Evolutionary conservation across 2,113 vertebrate genomes (phyloP), one percentile per base, ranked within the genome.

Genomic region (Actenoides hombroni): DNA sequence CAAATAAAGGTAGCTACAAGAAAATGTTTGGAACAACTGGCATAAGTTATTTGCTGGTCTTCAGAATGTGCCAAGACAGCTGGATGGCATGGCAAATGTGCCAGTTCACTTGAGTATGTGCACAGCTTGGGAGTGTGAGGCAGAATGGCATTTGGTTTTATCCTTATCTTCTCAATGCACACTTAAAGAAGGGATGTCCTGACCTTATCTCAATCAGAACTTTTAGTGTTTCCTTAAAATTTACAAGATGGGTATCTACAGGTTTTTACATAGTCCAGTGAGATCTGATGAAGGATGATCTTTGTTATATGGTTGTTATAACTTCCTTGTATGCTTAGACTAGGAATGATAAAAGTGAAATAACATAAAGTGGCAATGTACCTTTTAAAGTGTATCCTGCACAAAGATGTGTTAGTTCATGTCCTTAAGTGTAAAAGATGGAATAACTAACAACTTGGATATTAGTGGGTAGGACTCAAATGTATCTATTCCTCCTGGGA

Each of bases 1-100:
- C 74, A 92, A 64, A 71, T 86, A 85, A 95, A 77, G 60, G 6
- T 74, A 31, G 40, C 21, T 64, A 28, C 29, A 68, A 54, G 17
- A 61, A 84, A 74, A 60, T 28, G 8, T 48, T 79, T 79, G 65
- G 33, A 85, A 56, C 44, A 87, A 80, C 40, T 80, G 70, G 15
- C 14, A 3, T 56, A 39, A 68, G 81, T 78, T 53, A 65, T 91
- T 53, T 76, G 42, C 70, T 73, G 11, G 39, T 61, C 74, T 85
- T 86, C 65, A 40, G 17, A 87, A 79, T n/a, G 33, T 79, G 92
- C 85, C 87, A 73, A 23, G 92, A 68, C 84, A 96, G 77, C 79
- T 93, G 95, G 70, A 28, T 67, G 68, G 76, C 71, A 70, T 1
- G 3, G 40, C 68, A 88, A n/a, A 92, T 83, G 80, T 83, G 64